Percentiles rank a stretch among this genome's conserved stretches.
Evolutionary conservation across 2,113 vertebrate genomes (phyloP).

Genomic region (Rhea pennata): DNA sequence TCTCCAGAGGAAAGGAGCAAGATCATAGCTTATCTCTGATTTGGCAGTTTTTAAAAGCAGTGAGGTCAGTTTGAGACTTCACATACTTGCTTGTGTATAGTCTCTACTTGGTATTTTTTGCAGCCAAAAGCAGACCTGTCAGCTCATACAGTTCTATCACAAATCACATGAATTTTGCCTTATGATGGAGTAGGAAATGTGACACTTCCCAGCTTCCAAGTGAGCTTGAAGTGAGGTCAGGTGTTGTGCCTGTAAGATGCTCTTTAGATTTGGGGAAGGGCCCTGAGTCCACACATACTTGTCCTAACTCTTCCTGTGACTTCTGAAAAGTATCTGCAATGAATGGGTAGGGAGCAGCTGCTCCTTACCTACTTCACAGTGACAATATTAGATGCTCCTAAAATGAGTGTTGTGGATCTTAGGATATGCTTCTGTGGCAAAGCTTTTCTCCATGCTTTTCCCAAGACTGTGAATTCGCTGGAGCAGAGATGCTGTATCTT

Average conservation of each 20-base stretch:
- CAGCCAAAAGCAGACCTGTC: neutral
- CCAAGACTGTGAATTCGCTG: neutral
- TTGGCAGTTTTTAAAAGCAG: neutral
- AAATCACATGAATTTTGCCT: neutral
- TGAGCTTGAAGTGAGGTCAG: neutral
- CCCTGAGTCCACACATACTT: neutral
- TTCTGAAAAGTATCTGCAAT: neutral
- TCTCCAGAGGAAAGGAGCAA: neutral
- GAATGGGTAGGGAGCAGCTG: neutral
- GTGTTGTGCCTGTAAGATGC: neutral
- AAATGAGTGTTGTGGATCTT: neutral
- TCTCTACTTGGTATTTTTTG: neutral
- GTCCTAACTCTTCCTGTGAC: neutral
- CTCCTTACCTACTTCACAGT: neutral
- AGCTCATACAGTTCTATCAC: neutral
- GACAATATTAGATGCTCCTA: neutral
- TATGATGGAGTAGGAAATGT: neutral
- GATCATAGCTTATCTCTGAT: neutral
- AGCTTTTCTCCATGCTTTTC: neutral
- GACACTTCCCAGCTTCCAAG: neutral
- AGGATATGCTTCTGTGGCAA: neutral
- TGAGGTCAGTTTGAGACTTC: neutral
- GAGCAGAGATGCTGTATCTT: neutral
- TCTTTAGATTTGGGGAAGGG: neutral
- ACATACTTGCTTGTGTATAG: rapidly evolving